phyloP scores from a whole-genome alignment of 1,140 invertebrate genomes.

The Drosophila sp. region DNA sequence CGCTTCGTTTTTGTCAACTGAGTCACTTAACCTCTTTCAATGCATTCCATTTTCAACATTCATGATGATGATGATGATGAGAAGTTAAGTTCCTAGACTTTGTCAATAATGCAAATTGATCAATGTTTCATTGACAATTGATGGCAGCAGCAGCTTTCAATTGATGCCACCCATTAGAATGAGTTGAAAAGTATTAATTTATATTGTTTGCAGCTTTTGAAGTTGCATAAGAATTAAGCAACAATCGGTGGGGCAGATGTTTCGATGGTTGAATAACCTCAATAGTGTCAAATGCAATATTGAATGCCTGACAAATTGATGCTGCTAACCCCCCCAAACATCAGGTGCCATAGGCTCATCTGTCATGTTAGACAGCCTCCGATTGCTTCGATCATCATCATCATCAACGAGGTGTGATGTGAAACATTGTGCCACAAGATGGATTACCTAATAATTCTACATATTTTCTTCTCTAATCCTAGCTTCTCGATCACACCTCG shows the following conservation, averaged over 20 bases:
- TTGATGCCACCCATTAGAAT: conserved; percentile 6
- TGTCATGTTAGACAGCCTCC: conserved; percentile 46
- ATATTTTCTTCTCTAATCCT: too few species aligned
- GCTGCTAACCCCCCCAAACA: conserved; percentile 11
- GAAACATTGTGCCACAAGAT: too few species aligned
- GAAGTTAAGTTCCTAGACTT: not conserved
- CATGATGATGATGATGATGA: not conserved
- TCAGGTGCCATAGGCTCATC: conserved; percentile 39
- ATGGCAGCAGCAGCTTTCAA: conserved; percentile 2
- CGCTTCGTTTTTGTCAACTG: conserved; percentile 4
- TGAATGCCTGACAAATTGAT: conserved; percentile 41
- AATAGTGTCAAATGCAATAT: conserved; percentile 26
- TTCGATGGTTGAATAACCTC: not conserved
- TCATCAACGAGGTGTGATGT: too few species aligned
- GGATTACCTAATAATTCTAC: too few species aligned
- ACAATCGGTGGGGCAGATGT: not conserved
- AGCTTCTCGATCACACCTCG: too few species aligned
- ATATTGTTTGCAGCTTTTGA: not conserved
- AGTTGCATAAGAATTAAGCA: conserved; percentile 2
- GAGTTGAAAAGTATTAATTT: not conserved
- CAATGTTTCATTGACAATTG: conserved; percentile 13
- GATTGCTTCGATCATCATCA: not conserved
- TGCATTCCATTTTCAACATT: conserved; percentile 12
- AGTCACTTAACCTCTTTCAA: conserved; percentile 51
- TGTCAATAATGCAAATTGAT: conserved; percentile 19